Conservation (phyloP, 2,888 invertebrate species). For the Troides helena region DNA sequence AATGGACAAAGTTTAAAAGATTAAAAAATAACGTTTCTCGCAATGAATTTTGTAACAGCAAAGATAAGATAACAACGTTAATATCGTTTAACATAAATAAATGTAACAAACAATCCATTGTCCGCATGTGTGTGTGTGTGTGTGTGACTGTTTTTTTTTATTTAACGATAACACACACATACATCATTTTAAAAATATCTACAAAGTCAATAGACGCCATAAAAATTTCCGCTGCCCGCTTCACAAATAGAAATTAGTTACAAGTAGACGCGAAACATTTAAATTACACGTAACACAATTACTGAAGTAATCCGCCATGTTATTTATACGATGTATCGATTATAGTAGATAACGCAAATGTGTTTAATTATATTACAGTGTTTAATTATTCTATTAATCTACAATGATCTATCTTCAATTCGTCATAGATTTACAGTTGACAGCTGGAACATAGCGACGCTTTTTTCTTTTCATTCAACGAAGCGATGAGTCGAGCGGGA, state of each 20-base stretch:
- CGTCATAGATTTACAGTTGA: too few relatives aligned
- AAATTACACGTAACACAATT: constrained; percentile 4
- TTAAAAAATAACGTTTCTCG: constrained; percentile 5
- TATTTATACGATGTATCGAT: not conserved
- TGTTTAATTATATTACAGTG: too few relatives aligned
- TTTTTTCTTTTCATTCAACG: too few relatives aligned
- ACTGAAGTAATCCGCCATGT: not conserved
- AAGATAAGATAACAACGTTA: constrained; percentile 23
- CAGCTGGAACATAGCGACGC: too few relatives aligned
- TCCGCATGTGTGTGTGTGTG: not conserved
- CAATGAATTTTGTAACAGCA: constrained; percentile 25
- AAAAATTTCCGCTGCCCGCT: constrained; percentile 18
- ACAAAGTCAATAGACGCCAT: constrained; percentile 21
- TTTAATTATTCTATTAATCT: too few relatives aligned
- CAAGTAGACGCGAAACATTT: constrained; percentile 4
- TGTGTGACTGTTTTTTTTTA: constrained; percentile 17
- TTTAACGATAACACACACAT: constrained; percentile 17
- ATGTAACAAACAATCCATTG: constrained; percentile 20
- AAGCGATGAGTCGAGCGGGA: too few relatives aligned
- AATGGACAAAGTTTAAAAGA: not conserved
- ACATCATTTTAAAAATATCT: constrained; percentile 24
- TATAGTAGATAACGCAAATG: too few relatives aligned
- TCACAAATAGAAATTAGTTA: constrained; percentile 12
- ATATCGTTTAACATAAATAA: constrained; percentile 11
- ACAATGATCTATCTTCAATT: too few relatives aligned